These are phyloP conservation scores for Nothoprocta perdicaria DNA, from an alignment of 2,113 vertebrate genomes.

Conservation along the genomic window DNA sequence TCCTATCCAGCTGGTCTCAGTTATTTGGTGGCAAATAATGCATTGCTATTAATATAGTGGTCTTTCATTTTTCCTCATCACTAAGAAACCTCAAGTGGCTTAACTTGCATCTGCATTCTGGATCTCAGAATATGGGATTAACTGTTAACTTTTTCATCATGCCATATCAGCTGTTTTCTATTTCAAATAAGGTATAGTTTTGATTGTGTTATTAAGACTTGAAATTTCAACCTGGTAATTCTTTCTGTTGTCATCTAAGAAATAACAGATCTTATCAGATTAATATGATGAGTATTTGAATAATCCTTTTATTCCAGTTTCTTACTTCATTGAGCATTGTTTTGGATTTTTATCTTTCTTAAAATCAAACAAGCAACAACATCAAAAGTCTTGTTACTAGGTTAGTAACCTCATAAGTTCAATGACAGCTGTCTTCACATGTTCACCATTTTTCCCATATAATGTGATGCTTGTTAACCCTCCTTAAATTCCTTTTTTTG, in stretches of 20 bases:
- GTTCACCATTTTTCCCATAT: neutral
- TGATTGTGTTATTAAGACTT: neutral
- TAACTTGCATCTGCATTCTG: neutral
- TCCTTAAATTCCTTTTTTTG: neutral
- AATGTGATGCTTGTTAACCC: neutral
- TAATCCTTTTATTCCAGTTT: neutral
- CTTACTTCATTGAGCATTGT: neutral
- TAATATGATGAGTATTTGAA: neutral
- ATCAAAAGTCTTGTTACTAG: neutral
- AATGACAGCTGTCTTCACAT: neutral
- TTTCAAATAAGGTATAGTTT: neutral
- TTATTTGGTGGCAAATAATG: neutral
- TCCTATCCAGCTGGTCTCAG: neutral
- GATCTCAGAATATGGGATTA: neutral
- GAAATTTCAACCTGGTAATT: neutral
- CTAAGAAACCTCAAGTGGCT: neutral
- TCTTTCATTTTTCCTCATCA: neutral
- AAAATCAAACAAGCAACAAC: neutral
- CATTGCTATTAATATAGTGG: neutral
- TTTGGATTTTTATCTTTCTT: neutral
- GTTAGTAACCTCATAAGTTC: neutral
- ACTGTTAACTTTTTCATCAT: neutral
- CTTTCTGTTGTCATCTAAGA: neutral
- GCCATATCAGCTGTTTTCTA: neutral
- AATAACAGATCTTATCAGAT: neutral